Evolutionary conservation across 2,797 vertebrate species (phyloP), one percentile per base, ranked within the genome.

Genomic region (Yasuhikotakia modesta): DNA sequence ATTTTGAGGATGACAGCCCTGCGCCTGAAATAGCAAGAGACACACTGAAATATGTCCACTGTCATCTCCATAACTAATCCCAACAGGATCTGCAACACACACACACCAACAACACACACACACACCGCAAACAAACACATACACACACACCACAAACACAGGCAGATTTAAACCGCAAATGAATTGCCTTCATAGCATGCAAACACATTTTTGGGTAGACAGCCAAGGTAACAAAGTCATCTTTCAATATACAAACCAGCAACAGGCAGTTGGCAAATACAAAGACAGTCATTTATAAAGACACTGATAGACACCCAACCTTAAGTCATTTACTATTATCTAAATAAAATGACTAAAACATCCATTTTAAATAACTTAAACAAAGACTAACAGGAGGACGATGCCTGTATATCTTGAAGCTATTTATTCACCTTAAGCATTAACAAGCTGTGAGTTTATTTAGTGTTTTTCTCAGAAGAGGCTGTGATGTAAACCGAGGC

Each of bases 1-100:
- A 90, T 92, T 92, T 92, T 90, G 89, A 86, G 78, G 91, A 92
- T 90, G 91, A 92, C 91, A 91, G 91, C 88, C 86, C 77, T 76
- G 76, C 72, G 87, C 89, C 90, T 87, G 86, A 92, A 93, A 93
- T 92, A 91, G 89, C 82, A 77, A 22, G 55, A 82, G 75, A 58
- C 78, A 82, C 78, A 66, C 75, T 17, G 89, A 89, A 80, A 79
- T 84, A 84, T 52, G 57, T 55, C 76, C 45, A 32, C 76, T 84
- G 82, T 84, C 89, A 88, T 87, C 83, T 86, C 81, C 83, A 88
- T 89, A 88, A 88, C 81, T 78, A 73, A 68, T 46, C 19, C n/a
- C 58, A 48, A 65, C 72, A 60, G 39, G 52, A 57, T 57, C 58
- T 24, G 12, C 45, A 53, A 68, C 45, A 39, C 63, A 58, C 27